These are phyloP conservation scores for Asteroscopus sphinx DNA, from an alignment of 2,888 invertebrate genomes.

Conservation along the genomic window DNA sequence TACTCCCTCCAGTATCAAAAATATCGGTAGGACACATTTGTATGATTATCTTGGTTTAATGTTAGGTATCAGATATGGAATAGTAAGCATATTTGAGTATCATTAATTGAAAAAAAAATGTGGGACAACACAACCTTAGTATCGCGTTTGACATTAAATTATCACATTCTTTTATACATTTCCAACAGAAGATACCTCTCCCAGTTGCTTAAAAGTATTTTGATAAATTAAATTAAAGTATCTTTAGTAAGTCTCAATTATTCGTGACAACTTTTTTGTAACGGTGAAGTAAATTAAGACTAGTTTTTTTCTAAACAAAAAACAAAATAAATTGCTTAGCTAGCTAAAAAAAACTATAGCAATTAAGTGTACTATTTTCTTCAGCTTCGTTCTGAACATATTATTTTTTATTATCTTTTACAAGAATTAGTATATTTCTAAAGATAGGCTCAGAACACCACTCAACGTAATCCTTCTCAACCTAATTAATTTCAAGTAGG, in stretches of 20 bases:
- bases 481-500: constrained; percentile 45
- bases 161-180: too few species aligned
- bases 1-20: not conserved
- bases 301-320: not conserved
- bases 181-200: too few species aligned
- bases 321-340: not conserved
- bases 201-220: too few species aligned
- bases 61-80: too few species aligned
- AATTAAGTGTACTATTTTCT: constrained; percentile 5
- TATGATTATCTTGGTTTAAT: not conserved
- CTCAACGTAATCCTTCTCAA: constrained; percentile 32
- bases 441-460: constrained; percentile 25
- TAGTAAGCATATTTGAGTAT: too few species aligned
- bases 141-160: too few species aligned
- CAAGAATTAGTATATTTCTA: constrained; percentile 18
- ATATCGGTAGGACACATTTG: not conserved
- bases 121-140: too few species aligned
- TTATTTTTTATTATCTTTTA: constrained; percentile 3
- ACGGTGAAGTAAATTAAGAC: not conserved
- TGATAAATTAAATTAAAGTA: too few species aligned
- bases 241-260: not conserved
- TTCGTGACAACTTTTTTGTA: not conserved
- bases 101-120: too few species aligned
- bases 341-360: not conserved
- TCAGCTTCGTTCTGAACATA: not conserved